Evolutionary conservation across 2,888 invertebrate genomes (phyloP), one percentile per base, ranked within the genome.

Genomic region (Microctonus brassicae): DNA sequence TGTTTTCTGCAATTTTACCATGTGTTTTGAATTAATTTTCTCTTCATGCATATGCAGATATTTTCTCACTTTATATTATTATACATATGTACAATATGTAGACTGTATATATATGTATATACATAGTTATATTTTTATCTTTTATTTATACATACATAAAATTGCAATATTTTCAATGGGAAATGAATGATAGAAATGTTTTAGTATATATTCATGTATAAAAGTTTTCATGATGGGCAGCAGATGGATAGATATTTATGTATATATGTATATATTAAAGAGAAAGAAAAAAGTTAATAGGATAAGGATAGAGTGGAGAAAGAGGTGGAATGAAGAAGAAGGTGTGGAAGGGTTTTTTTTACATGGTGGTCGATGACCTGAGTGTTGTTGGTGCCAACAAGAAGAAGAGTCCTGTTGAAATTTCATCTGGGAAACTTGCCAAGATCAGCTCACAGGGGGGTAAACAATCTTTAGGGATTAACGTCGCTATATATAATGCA

Each of bases 381-480:
- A 24, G 24, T 26, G 13, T 7, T 26, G 34, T 34, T 36, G 13
- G 7, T 3, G 20, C 64, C 24, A 47, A 47, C 20, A 47, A 29
- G 63, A 47, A 29, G 63, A 47, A 26, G 17, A 58, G 63, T 26
- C 47, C 24, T 6, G 39, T 39, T 20, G 47, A 61, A 61, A 61
- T 61, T 39, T 39, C 13, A 29, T 47, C 53, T 64, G 64, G 64
- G 64, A 64, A 33, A 22, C 13, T 24, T 64, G 64, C 64, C 64
- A 64, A 64, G 34, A 64, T 64, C 47, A 61, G 36, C 39, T 26
- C 47, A 47, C 63, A 17, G 3, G 7, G 47, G 17, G 52, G 53
- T 52, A 53, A 64, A 53, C 53, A 64, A 64, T 64, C 64, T 64
- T 64, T 29, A 22, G 64, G 64, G 64, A 64, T 63, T 63, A 47